phyloP scores from a whole-genome alignment of 30 jellyfish, hydroid and myxozoan genomes.

The Aurelia sp. region DNA sequence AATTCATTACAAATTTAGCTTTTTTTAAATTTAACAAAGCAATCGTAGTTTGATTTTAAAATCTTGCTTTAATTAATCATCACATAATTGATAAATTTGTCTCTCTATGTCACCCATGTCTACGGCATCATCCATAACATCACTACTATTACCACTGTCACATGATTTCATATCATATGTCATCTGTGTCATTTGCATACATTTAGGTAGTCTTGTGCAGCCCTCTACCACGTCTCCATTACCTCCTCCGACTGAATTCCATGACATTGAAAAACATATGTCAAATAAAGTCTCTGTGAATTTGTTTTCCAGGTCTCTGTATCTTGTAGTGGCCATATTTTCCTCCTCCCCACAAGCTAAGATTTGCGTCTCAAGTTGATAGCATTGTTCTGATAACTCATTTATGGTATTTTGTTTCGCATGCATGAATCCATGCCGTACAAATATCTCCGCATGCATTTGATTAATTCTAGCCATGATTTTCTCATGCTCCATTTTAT shows the following conservation, averaged over 20 bases:
- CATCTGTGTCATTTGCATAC: too few relatives aligned
- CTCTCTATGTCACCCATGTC: too few relatives aligned
- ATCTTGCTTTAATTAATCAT: too few relatives aligned
- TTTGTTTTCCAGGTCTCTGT: constrained; percentile 9
- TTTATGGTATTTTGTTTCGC: constrained; percentile 26
- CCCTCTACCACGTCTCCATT: too few relatives aligned
- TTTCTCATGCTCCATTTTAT: constrained; percentile 22
- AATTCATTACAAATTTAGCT: too few relatives aligned
- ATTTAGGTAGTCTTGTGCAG: too few relatives aligned
- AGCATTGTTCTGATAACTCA: constrained; percentile 39
- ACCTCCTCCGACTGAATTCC: constrained; percentile 55
- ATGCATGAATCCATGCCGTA: constrained; percentile 67
- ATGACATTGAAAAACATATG: constrained; percentile 57
- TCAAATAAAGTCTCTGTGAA: constrained; percentile 56
- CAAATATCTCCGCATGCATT: constrained; percentile 68
- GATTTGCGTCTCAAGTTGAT: constrained; percentile 32
- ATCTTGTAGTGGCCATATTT: background rate
- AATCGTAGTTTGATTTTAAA: too few relatives aligned
- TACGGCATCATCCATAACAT: too few relatives aligned
- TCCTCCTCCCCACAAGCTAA: constrained; percentile 10
- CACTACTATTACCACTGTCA: too few relatives aligned
- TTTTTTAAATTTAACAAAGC: too few relatives aligned
- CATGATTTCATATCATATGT: too few relatives aligned
- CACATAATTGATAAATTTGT: too few relatives aligned
- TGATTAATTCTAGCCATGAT: constrained; percentile 51